These are phyloP conservation scores for Fistularia commersonii DNA, from an alignment of 2,797 vertebrate genomes.

Conservation along the genomic window DNA sequence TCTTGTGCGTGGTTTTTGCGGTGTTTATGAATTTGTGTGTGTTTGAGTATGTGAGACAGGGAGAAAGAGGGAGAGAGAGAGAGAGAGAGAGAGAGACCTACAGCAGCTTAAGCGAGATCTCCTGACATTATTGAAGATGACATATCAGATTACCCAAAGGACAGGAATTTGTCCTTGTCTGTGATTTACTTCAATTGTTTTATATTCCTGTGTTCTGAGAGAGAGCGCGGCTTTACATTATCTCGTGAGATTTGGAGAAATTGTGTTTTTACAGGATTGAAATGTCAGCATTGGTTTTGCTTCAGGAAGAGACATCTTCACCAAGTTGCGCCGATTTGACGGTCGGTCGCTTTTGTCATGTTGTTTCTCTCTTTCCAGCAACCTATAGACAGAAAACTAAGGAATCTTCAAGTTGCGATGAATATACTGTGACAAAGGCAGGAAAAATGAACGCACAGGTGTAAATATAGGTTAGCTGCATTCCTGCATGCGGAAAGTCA, in stretches of 20 bases:
- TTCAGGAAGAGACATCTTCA: too few relatives aligned
- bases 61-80: not conserved
- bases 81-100: constrained; percentile 32
- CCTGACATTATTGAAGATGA: constrained; percentile 79
- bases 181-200: constrained; percentile 66
- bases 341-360: too few relatives aligned
- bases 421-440: not conserved
- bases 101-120: constrained; percentile 62
- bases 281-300: not conserved
- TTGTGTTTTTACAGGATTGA: constrained; percentile 2
- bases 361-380: too few relatives aligned
- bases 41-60: constrained; percentile 10
- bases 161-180: constrained; percentile 87
- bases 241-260: constrained; percentile 16
- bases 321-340: too few relatives aligned
- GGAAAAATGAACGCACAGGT: constrained; percentile 24
- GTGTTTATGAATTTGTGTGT: constrained; percentile 12
- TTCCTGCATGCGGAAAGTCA: constrained; percentile 46
- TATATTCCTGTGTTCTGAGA: constrained; percentile 28
- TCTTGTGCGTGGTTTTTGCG: constrained; percentile 13
- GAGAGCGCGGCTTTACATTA: constrained; percentile 6
- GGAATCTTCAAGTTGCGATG: too few relatives aligned
- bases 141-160: constrained; percentile 86
- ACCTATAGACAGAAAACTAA: too few relatives aligned
- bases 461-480: constrained; percentile 55